These are phyloP conservation scores for Epinotia bilunana DNA, from an alignment of 2,888 invertebrate species.

Conservation along the genomic window DNA sequence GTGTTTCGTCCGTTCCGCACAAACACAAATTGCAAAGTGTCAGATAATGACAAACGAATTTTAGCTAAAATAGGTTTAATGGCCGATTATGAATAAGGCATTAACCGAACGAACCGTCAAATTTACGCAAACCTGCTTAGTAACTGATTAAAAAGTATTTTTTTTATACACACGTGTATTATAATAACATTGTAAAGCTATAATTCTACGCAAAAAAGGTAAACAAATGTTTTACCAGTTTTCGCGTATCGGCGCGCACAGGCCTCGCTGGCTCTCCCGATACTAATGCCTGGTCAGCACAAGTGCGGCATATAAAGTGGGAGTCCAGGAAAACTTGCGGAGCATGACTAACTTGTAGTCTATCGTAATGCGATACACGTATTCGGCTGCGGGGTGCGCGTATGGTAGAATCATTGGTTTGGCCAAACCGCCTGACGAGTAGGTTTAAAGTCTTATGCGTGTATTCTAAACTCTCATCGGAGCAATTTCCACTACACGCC, in stretches of 20 bases:
- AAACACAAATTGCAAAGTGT: too few relatives aligned
- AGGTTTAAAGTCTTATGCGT: too few relatives aligned
- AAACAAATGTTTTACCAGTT: conserved; percentile 33
- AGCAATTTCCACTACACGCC: too few relatives aligned
- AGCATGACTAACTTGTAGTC: conserved; percentile 51
- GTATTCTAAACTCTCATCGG: too few relatives aligned
- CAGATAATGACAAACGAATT: too few relatives aligned
- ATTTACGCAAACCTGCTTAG: neutral
- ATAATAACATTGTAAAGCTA: neutral
- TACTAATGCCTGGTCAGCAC: conserved; percentile 67
- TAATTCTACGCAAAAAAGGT: neutral
- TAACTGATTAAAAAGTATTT: neutral
- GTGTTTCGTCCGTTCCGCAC: too few relatives aligned
- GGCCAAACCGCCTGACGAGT: neutral
- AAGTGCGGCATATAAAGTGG: conserved; percentile 52
- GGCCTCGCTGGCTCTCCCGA: conserved; percentile 66
- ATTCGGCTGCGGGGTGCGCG: conserved; percentile 41
- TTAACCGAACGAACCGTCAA: neutral
- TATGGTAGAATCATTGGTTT: conserved; percentile 36
- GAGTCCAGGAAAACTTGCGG: conserved; percentile 67
- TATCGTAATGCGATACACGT: conserved; percentile 39
- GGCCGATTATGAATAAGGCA: too few relatives aligned
- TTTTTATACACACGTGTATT: neutral
- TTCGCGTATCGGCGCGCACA: conserved; percentile 52
- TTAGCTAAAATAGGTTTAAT: too few relatives aligned